These are phyloP conservation scores for Polyploca ridens DNA, from an alignment of 2,888 invertebrate species.

Conservation along the genomic window DNA sequence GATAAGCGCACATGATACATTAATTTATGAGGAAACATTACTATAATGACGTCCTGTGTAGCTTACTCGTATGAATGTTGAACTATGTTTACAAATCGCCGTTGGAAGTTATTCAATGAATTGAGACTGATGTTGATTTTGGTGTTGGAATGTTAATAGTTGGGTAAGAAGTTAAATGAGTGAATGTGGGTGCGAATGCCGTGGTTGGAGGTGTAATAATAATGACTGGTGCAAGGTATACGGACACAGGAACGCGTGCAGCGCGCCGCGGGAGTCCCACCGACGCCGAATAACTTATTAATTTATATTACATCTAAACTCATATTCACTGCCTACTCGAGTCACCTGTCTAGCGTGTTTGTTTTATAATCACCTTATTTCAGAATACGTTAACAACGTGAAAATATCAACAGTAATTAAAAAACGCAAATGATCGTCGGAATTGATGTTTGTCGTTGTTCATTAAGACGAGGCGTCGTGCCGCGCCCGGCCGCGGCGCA, in stretches of 20 bases:
- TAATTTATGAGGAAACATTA: neutral
- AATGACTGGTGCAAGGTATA: constrained; percentile 41
- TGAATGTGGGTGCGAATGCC: constrained; percentile 6
- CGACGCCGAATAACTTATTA: constrained; percentile 75
- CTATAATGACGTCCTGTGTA: neutral
- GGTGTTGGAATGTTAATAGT: constrained; percentile 3
- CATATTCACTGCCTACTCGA: constrained; percentile 69
- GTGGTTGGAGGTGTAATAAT: constrained; percentile 28
- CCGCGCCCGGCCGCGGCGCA: constrained; percentile 22
- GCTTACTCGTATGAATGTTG: neutral
- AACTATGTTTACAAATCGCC: neutral
- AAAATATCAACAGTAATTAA: constrained; percentile 81
- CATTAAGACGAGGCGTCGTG: constrained; percentile 58
- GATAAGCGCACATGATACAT: neutral
- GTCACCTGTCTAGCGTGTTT: constrained; percentile 80
- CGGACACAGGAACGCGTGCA: constrained; percentile 29
- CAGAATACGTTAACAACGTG: constrained; percentile 76
- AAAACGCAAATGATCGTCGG: constrained; percentile 68
- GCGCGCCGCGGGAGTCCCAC: constrained; percentile 64
- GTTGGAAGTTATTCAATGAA: neutral
- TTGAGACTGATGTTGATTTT: neutral
- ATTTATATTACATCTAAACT: constrained; percentile 78
- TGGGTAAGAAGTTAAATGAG: neutral
- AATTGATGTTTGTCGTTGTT: constrained; percentile 70
- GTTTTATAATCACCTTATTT: constrained; percentile 73